phyloP scores from a whole-genome alignment of 2,113 vertebrate species.

The Dunckerocampus dactyliophorus region DNA sequence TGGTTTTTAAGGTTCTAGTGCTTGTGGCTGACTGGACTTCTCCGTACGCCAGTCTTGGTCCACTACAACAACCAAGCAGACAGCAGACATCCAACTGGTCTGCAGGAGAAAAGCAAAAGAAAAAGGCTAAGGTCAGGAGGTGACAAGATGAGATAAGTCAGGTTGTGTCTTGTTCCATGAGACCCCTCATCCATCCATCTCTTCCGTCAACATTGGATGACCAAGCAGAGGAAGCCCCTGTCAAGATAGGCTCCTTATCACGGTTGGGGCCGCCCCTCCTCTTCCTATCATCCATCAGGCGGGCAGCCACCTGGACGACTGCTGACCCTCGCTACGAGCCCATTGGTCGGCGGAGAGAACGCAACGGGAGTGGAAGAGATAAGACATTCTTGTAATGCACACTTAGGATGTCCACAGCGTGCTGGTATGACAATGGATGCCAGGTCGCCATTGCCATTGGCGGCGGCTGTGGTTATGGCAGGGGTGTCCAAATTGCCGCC shows the following conservation, averaged over 20 bases:
- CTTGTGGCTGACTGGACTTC: no score
- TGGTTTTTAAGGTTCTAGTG: no score
- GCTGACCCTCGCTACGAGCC: conserved; percentile 51
- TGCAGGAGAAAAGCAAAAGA: not conserved
- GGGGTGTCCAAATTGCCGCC: no score
- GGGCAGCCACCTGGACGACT: conserved; percentile 61
- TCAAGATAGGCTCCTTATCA: conserved; percentile 73
- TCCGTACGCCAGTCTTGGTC: no score
- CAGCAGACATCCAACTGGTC: no score
- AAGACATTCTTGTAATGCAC: conserved; percentile 40
- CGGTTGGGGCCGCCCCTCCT: conserved; percentile 33
- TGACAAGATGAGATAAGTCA: conserved; percentile 60
- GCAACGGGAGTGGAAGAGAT: conserved; percentile 38
- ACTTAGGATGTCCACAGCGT: not conserved
- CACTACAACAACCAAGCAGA: no score
- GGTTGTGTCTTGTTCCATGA: conserved; percentile 60
- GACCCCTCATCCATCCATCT: conserved; percentile 53
- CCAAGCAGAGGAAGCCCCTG: conserved; percentile 67
- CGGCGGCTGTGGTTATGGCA: no score
- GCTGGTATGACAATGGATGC: not conserved
- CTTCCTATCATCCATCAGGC: conserved; percentile 67
- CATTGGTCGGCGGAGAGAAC: conserved; percentile 36
- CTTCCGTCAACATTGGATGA: conserved; percentile 59
- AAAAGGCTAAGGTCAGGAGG: conserved; percentile 41
- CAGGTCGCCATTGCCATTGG: not conserved